Evolutionary conservation across 1,140 invertebrate species (phyloP), one percentile per base, ranked within the genome.

Genomic region (Sesamia nonagrioides): DNA sequence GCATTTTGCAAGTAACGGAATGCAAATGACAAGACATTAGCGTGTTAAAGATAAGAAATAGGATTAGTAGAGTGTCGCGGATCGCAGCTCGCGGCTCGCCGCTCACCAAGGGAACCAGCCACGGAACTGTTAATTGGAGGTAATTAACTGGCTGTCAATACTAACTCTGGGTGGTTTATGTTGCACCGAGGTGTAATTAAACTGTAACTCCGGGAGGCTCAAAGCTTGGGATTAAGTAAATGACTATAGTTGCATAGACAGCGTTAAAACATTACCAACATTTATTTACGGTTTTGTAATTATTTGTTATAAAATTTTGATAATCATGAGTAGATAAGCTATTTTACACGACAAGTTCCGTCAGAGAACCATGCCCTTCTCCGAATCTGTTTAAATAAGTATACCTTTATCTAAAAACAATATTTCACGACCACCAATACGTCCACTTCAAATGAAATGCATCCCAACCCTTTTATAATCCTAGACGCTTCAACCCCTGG

Each of bases 11-110:
- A 85, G 86, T 84, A 88, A 83, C 81, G 35, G 73, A 85, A 92
- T 93, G 91, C 89, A 92, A 93, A 93, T 94, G 84, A 79, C 50
- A 87, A 88, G 88, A 90, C 92, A 94, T 92, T 94, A 93, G 90
- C 88, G 82, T 74, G 86, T 85, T 82, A 85, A 88, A 91, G 92
- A 94, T 93, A 94, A 94, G 91, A 92, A 92, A 88, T 86, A 78
- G 91, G 91, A 93, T 94, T 94, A 92, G 80, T 69, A 80, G 81
- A 77, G 81, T 83, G 79, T 79, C 40, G 77, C 11, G 69, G 35
- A 21, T 50, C 35, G 35, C 8, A 0, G 42, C 68, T 17, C n/a
- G 8, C 11, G 69, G 35, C 33, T 50, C 35, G 35, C 8, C 1
- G 42, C 68, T 17, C n/a, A n/a, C 60, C 60, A 3, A 42, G 63